A percentile compares a stretch with the other conserved stretches of the same genome.
Evolutionary conservation across 2,797 vertebrate genomes (phyloP).

Genomic region (Schizothorax lantsangensis): DNA sequence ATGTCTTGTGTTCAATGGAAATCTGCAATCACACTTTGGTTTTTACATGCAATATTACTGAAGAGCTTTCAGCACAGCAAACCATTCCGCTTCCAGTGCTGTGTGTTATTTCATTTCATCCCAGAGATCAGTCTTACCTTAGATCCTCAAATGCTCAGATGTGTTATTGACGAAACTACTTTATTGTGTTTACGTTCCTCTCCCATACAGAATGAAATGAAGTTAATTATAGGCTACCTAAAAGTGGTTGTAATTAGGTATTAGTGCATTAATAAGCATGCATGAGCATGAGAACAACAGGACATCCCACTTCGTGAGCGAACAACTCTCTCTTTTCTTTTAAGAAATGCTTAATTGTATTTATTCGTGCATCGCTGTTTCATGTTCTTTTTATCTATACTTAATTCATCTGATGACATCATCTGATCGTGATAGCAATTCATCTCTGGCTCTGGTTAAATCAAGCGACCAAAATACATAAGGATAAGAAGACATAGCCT

Average conservation of each 20-base stretch:
- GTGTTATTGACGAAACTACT: background rate
- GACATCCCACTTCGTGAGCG: background rate
- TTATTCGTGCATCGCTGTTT: background rate
- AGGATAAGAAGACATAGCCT: background rate
- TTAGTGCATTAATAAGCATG: background rate
- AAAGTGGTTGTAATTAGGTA: background rate
- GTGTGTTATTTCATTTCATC: background rate
- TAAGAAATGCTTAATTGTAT: background rate
- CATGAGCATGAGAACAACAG: background rate
- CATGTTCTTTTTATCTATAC: background rate
- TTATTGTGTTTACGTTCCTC: background rate
- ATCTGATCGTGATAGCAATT: background rate
- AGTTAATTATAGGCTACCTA: background rate
- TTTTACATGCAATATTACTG: background rate
- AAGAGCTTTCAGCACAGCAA: background rate
- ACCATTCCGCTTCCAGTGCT: background rate
- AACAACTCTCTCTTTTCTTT: background rate
- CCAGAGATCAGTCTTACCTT: background rate
- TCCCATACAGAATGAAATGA: background rate
- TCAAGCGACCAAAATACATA: background rate
- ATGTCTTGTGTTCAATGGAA: background rate
- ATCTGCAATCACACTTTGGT: background rate
- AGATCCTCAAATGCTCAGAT: background rate
- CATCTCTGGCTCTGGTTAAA: background rate
- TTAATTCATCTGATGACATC: background rate